phyloP scores from a whole-genome alignment of 2,797 vertebrate genomes.

The Hydrolagus colliei region DNA sequence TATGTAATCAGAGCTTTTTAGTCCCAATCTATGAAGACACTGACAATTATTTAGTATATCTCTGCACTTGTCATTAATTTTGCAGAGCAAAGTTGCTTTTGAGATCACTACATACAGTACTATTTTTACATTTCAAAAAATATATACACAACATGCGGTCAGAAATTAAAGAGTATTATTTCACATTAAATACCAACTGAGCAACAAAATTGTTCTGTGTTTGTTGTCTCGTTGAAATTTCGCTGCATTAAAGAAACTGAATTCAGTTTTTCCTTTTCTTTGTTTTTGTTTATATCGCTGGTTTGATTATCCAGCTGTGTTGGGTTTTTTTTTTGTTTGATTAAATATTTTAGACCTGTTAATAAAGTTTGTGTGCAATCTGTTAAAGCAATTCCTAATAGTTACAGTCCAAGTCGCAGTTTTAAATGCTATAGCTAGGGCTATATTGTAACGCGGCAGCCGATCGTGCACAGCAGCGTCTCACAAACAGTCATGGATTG shows the following conservation, averaged over 20 bases:
- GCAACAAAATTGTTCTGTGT: neutral
- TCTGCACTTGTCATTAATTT: neutral
- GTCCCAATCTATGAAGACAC: neutral
- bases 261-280: neutral
- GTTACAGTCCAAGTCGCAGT: neutral
- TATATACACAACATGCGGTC: neutral
- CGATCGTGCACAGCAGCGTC: too few species aligned
- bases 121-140: neutral
- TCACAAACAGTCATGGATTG: neutral
- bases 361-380: too few species aligned
- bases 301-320: too few species aligned
- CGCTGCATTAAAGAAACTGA: neutral
- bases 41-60: neutral
- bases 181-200: neutral
- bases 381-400: neutral
- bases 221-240: neutral
- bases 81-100: conserved; percentile 20
- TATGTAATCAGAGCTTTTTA: neutral
- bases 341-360: too few species aligned
- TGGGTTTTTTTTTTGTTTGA: neutral
- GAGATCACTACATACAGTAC: too few species aligned
- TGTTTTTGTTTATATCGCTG: neutral
- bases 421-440: neutral
- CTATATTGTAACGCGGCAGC: too few species aligned
- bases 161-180: neutral